Conservation (phyloP, 2,113 vertebrate genomes). For the Athene noctua region DNA sequence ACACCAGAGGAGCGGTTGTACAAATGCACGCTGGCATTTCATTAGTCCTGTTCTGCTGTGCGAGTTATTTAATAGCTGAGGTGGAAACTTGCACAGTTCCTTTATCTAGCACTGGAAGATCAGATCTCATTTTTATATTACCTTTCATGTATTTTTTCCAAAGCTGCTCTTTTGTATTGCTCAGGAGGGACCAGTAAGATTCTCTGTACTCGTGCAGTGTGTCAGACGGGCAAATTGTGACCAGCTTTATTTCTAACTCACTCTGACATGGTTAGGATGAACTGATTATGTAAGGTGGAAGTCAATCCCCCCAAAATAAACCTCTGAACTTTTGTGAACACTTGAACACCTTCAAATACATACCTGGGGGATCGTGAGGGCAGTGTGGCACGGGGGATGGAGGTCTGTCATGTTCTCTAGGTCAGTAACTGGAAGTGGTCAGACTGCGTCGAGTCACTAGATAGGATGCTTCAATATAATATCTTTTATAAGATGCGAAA, state of each 20-base stretch:
- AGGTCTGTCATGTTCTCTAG: background rate
- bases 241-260: background rate
- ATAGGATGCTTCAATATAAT: background rate
- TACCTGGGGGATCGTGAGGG: background rate
- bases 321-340: background rate
- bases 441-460: accelerated
- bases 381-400: background rate
- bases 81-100: background rate
- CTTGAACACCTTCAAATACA: background rate
- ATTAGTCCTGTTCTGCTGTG: background rate
- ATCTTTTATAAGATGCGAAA: background rate
- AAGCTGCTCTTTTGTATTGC: background rate
- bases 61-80: background rate
- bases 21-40: accelerated
- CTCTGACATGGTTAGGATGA: background rate
- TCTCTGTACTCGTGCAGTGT: background rate
- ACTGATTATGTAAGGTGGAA: background rate
- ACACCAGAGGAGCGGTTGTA: accelerated
- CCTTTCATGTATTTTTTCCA: background rate
- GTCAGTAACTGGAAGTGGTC: background rate
- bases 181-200: background rate
- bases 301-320: background rate
- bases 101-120: background rate
- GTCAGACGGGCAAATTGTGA: background rate
- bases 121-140: background rate